These are phyloP conservation scores for Asteroscopus sphinx DNA, from an alignment of 2,888 invertebrate species.

Conservation along the genomic window DNA sequence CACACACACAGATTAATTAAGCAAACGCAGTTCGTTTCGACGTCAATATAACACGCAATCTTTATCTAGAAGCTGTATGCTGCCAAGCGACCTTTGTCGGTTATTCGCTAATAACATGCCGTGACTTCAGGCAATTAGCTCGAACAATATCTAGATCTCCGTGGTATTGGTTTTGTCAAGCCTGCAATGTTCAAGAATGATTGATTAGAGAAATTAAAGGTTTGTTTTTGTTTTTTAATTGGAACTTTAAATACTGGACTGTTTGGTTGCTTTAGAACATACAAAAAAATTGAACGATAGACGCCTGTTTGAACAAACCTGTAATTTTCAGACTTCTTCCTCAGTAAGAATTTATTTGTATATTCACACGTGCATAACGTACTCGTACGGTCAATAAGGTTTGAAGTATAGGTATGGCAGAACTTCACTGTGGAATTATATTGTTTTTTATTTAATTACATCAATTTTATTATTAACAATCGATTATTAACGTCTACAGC, in stretches of 20 bases:
- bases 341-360: too few species aligned
- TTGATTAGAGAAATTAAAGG: constrained; percentile 25
- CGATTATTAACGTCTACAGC: constrained; percentile 80
- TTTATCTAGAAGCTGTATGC: constrained; percentile 65
- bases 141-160: constrained; percentile 62
- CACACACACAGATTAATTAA: constrained; percentile 29
- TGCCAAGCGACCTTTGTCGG: constrained; percentile 74
- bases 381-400: too few species aligned
- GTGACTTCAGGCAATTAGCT: constrained; percentile 73
- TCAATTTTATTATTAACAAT: constrained; percentile 1
- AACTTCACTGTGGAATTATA: too few species aligned
- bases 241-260: too few species aligned
- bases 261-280: too few species aligned
- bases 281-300: too few species aligned
- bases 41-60: constrained; percentile 64
- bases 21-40: constrained; percentile 48
- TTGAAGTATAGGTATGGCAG: too few species aligned
- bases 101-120: constrained; percentile 68
- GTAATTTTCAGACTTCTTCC: too few species aligned
- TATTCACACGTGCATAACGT: too few species aligned
- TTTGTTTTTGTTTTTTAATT: constrained; percentile 15
- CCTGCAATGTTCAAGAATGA: constrained; percentile 34
- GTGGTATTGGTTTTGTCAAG: constrained; percentile 47
- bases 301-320: too few species aligned
- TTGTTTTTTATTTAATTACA: neutral